A percentile compares a stretch with the other conserved stretches of the same genome.
These are phyloP conservation scores for Myodes glareolus DNA, from an alignment of 2,113 vertebrate species.

Conservation along the genomic window DNA sequence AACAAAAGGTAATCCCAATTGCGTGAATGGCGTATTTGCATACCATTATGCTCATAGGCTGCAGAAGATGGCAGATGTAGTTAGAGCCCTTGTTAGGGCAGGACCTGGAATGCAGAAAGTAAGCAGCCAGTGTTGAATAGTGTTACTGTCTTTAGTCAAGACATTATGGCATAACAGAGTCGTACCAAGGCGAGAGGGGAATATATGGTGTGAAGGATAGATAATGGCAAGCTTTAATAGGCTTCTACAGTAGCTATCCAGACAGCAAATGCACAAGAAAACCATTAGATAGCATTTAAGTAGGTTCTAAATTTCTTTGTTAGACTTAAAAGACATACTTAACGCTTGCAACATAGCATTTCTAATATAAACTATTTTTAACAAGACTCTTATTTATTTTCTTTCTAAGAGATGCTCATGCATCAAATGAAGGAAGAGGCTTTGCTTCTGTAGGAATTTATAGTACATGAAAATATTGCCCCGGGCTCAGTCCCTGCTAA, in stretches of 20 bases:
- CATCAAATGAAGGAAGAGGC: neutral
- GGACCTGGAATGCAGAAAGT: neutral
- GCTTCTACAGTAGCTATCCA: neutral
- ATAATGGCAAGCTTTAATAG: neutral
- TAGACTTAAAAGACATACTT: neutral
- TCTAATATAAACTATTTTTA: constrained; percentile 26
- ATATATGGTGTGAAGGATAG: neutral
- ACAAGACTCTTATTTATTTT: constrained; percentile 56
- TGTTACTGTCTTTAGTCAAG: neutral
- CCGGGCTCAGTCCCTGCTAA: neutral
- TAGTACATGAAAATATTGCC: neutral
- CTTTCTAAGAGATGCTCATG: constrained; percentile 14
- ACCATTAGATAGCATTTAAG: neutral
- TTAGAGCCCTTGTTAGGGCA: neutral
- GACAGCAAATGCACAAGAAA: neutral
- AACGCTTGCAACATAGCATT: neutral
- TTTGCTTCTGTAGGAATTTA: constrained; percentile 6
- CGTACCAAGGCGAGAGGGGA: neutral
- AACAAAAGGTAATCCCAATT: constrained; percentile 2
- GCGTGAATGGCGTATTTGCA: neutral
- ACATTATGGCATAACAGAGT: neutral
- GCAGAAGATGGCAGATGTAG: neutral
- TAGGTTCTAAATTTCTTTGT: neutral
- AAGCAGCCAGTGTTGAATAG: neutral
- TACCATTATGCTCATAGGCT: neutral